Conservation (phyloP, 2,113 vertebrate genomes). For the Oryctolagus cuniculus region DNA sequence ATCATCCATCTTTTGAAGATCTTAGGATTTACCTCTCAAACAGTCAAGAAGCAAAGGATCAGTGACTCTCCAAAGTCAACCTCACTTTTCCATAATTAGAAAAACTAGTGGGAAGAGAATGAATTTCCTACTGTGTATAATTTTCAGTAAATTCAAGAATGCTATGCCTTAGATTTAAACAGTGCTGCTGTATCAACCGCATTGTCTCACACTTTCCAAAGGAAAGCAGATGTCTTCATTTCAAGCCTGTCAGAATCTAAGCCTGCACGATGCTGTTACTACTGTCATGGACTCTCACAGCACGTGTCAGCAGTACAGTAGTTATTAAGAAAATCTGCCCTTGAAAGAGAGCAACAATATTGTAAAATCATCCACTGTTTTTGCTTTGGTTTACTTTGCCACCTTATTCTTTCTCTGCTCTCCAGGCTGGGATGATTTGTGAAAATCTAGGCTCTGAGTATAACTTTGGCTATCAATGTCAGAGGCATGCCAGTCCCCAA, state of each 20-base stretch:
- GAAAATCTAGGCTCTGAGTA: conserved; percentile 45
- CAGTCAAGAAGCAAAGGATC: background rate
- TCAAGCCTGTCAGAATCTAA: conserved; percentile 30
- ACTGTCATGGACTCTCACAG: background rate
- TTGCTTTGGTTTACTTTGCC: background rate
- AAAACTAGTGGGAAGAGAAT: background rate
- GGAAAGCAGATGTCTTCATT: conserved; percentile 62
- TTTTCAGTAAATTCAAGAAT: conserved; percentile 32
- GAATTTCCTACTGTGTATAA: background rate
- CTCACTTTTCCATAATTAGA: background rate
- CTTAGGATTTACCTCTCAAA: background rate
- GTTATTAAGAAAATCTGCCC: conserved; percentile 68
- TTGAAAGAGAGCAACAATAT: background rate
- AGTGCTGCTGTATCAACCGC: conserved; percentile 34
- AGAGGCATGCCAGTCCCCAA: background rate
- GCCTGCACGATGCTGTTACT: conserved; percentile 30
- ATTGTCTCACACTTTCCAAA: conserved; percentile 62
- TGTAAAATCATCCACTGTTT: background rate
- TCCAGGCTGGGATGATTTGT: background rate
- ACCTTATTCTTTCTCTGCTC: background rate
- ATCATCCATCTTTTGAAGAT: background rate
- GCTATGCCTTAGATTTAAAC: conserved; percentile 40
- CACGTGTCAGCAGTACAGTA: background rate
- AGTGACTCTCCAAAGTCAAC: background rate
- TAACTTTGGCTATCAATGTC: background rate